Evolutionary conservation across 2,113 vertebrate genomes (phyloP), one percentile per base, ranked within the genome.

Genomic region (Aix galericulata): DNA sequence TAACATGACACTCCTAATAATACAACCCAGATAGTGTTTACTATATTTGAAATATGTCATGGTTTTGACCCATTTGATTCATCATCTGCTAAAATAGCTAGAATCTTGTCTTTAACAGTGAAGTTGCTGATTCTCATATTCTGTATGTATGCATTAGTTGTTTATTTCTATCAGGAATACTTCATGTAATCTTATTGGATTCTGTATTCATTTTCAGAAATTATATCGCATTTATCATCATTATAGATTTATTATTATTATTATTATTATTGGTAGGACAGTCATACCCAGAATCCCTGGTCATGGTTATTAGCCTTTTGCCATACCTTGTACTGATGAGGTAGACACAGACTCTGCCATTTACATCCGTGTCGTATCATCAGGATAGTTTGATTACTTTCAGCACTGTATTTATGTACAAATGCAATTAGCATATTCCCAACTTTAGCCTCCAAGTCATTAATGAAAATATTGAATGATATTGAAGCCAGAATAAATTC

Each of bases 391-490:
- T 88, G 64, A 89, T 87, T 89, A 38, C 38, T 92, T 96, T 93
- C 72, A 88, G 27, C 46, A 34, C 27, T 44, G 56, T 91, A 79
- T 94, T 96, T 82, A 89, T 89, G 53, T 72, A 92, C 66, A 95
- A 80, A 84, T 34, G 31, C 68, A 87, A 94, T 94, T 92, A 95
- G 58, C 72, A 77, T 94, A 92, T 86, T 96, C 62, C 50, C 34
- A 94, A 88, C 55, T 91, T 94, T 77, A 91, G 46, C 55, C 66
- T 95, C 62, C 82, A 82, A 96, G 69, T 81, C 81, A 95, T 96
- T 95, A 96, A 82, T 92, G 91, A 96, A 97, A 96, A 96, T 94
- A 96, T 93, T 97, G 95, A 95, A 95, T 93, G 38, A 91, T 92
- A 82, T 9, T 64, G 87, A 94, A 91, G 75, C 86, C 81, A 95